A percentile compares a stretch with the other conserved stretches of the same genome.
phyloP scores from a whole-genome alignment of 2,113 vertebrate species.

The Trachemys scripta region DNA sequence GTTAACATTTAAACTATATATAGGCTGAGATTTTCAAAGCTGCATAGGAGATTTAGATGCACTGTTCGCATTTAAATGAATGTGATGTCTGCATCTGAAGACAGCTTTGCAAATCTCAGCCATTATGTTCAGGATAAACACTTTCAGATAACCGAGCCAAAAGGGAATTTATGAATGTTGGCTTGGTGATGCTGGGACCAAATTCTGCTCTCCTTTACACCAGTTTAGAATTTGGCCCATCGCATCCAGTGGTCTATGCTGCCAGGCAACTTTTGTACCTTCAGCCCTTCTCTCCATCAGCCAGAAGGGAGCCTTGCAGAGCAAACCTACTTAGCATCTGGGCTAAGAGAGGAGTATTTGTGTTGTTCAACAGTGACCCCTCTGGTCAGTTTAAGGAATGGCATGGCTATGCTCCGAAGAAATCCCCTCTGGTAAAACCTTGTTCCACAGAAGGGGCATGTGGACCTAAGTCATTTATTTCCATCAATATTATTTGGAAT shows the following conservation, averaged over 20 bases:
- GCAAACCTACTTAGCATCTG: background rate
- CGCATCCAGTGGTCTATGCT: background rate
- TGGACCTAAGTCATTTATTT: background rate
- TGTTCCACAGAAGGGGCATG: background rate
- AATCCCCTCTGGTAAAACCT: background rate
- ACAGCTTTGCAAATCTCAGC: constrained; percentile 24
- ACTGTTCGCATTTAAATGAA: constrained; percentile 27
- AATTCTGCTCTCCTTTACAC: constrained; percentile 18
- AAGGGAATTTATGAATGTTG: constrained; percentile 26
- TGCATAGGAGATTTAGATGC: constrained; percentile 49
- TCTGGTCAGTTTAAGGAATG: background rate
- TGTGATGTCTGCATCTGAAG: constrained; percentile 40
- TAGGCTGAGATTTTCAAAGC: background rate
- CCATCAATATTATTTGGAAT: background rate
- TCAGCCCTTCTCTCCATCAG: background rate
- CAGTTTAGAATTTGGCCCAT: background rate
- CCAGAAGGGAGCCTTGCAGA: background rate
- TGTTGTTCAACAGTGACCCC: background rate
- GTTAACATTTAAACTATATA: background rate
- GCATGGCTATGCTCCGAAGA: background rate
- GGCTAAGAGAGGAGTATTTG: background rate
- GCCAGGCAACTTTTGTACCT: background rate
- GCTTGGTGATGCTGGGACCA: constrained; percentile 11
- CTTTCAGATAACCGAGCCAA: constrained; percentile 34
- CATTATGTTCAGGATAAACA: constrained; percentile 50